These are phyloP conservation scores for Grantiella picta DNA, from an alignment of 2,113 vertebrate genomes.

Conservation along the genomic window DNA sequence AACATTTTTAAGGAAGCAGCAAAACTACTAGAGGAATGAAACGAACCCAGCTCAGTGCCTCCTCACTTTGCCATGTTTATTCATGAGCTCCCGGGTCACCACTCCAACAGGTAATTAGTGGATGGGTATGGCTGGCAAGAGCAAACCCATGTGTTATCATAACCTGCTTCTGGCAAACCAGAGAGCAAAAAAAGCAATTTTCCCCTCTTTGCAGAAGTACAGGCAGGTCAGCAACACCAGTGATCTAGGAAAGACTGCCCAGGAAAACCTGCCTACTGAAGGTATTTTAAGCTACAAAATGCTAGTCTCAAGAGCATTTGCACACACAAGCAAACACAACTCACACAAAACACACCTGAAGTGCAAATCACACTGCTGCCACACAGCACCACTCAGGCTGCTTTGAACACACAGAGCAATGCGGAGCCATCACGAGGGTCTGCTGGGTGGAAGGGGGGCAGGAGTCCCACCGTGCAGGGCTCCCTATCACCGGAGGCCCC, in stretches of 20 bases:
- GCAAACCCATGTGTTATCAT: background rate
- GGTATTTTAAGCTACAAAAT: background rate
- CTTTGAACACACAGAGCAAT: accelerated
- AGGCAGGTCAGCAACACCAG: background rate
- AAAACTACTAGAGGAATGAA: background rate
- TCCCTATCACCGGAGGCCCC: background rate
- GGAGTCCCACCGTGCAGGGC: background rate
- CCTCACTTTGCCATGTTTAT: background rate
- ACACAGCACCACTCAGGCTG: accelerated
- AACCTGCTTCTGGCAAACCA: background rate
- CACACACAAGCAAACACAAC: background rate
- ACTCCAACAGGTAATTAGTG: background rate
- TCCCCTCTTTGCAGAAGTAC: background rate
- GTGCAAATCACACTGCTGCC: accelerated
- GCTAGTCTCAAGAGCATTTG: background rate
- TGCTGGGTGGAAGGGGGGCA: accelerated
- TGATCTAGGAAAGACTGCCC: background rate
- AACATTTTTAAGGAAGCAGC: background rate
- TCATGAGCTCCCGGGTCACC: background rate
- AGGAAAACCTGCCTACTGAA: background rate
- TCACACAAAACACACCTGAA: background rate
- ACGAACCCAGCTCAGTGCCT: background rate
- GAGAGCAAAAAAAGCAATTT: background rate
- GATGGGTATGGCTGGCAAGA: background rate
- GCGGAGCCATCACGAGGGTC: accelerated